These are phyloP conservation scores for Pteronura brasiliensis DNA, from an alignment of 2,113 vertebrate genomes.

Conservation along the genomic window DNA sequence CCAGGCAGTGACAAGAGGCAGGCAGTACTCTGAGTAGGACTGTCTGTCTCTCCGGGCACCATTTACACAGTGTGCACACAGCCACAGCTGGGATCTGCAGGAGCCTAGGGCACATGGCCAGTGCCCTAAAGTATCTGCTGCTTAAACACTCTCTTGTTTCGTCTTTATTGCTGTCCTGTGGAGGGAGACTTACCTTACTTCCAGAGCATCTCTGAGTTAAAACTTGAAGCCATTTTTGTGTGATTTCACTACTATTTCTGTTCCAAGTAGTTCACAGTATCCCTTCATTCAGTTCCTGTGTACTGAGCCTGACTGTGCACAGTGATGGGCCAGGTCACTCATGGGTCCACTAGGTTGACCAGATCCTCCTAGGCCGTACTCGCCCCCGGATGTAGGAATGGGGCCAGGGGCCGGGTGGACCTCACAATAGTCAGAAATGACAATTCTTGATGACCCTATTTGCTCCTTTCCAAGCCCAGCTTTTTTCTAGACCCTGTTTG, in stretches of 20 bases:
- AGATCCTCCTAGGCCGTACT: background rate
- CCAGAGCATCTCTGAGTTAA: background rate
- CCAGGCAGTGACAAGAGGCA: background rate
- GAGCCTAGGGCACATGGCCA: background rate
- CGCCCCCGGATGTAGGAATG: background rate
- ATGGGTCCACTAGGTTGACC: background rate
- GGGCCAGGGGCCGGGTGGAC: fast-evolving
- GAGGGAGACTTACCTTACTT: background rate
- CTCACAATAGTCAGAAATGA: background rate
- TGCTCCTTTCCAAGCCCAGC: background rate
- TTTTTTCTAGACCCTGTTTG: background rate
- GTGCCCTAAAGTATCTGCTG: background rate
- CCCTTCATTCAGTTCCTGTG: background rate
- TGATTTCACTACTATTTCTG: background rate
- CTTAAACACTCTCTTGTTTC: fast-evolving
- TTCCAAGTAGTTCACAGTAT: background rate
- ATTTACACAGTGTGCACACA: background rate
- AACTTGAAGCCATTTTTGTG: background rate
- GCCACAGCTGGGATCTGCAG: background rate
- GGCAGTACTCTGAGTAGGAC: background rate
- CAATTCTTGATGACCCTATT: background rate
- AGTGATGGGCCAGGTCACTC: background rate
- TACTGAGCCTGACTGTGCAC: background rate
- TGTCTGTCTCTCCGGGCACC: background rate
- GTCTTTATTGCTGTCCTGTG: background rate